phyloP scores from a whole-genome alignment of 1,140 invertebrate species.

The Drosophila funebris region DNA sequence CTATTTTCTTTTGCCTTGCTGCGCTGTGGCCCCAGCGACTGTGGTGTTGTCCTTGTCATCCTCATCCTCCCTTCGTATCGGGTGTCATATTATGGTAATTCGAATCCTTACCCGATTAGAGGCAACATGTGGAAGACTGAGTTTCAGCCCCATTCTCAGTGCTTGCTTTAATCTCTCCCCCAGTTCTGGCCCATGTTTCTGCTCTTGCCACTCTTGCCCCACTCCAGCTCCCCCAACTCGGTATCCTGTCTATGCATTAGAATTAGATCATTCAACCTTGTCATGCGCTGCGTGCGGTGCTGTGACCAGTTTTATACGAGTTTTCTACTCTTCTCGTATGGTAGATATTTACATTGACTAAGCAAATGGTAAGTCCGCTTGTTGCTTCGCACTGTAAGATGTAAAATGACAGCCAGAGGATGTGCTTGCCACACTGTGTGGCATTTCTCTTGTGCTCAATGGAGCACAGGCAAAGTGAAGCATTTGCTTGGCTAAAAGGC shows the following conservation, averaged over 20 bases:
- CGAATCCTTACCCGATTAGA: conserved; percentile 72
- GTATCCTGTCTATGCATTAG: conserved; percentile 7
- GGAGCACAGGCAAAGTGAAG: no score
- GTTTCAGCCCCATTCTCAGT: background rate
- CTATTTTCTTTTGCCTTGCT: background rate
- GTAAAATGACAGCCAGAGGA: conserved; percentile 3
- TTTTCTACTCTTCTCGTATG: background rate
- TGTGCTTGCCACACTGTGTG: background rate
- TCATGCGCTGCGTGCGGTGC: conserved; percentile 6
- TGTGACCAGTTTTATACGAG: conserved; percentile 4
- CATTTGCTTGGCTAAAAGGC: conserved; percentile 14
- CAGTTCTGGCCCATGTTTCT: background rate
- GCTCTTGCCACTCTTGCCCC: background rate
- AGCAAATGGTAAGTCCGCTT: conserved; percentile 36
- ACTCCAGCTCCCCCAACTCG: background rate
- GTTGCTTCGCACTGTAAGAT: conserved; percentile 36
- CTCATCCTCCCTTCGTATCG: conserved; percentile 25
- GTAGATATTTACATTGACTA: conserved; percentile 11
- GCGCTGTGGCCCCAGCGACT: background rate
- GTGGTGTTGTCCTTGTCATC: background rate
- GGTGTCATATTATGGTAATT: conserved; percentile 81
- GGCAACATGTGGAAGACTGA: conserved; percentile 71
- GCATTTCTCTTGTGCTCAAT: background rate
- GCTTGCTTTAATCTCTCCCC: background rate
- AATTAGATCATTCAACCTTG: conserved; percentile 45